phyloP scores from a whole-genome alignment of 1,140 invertebrate genomes.

The Drosophila subpulchrella region DNA sequence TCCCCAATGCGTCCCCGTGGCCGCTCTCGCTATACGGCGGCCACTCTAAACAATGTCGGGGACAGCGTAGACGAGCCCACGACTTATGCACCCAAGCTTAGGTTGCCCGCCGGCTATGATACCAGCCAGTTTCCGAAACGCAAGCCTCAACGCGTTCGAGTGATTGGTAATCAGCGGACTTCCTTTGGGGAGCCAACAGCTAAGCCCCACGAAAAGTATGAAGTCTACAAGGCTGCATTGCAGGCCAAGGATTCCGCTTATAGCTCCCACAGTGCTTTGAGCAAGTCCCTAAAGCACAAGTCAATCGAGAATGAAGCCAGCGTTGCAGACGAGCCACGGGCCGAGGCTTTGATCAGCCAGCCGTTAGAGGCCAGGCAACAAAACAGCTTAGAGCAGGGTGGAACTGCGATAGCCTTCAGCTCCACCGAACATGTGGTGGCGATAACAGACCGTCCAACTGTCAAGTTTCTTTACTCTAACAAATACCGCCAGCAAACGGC shows the following conservation, averaged over 20 bases:
- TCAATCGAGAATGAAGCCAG: constrained; percentile 64
- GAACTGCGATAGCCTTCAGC: constrained; percentile 21
- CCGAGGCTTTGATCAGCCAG: constrained; percentile 67
- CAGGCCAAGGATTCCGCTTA: constrained; percentile 40
- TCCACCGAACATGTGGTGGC: constrained; percentile 54
- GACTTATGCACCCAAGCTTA: constrained; percentile 75
- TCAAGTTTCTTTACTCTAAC: constrained; percentile 74
- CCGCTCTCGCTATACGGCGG: constrained; percentile 72
- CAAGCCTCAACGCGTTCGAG: constrained; percentile 57
- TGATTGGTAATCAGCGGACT: constrained; percentile 34
- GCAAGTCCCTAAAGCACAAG: constrained; percentile 40
- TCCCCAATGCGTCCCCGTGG: constrained; percentile 52
- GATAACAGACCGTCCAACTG: constrained; percentile 65
- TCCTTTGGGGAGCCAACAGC: neutral
- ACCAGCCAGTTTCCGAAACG: constrained; percentile 31
- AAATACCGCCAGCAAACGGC: constrained; percentile 75
- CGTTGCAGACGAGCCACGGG: constrained; percentile 48
- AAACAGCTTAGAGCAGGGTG: constrained; percentile 61
- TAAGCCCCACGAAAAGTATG: constrained; percentile 65
- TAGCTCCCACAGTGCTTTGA: neutral
- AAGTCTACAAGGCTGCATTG: constrained; percentile 48
- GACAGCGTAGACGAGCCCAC: constrained; percentile 70
- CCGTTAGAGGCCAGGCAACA: constrained; percentile 48
- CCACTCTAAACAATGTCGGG: constrained; percentile 51
- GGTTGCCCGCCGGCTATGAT: constrained; percentile 26